These are phyloP conservation scores for Drosophila repleta DNA, from an alignment of 1,140 invertebrate species.

Conservation along the genomic window DNA sequence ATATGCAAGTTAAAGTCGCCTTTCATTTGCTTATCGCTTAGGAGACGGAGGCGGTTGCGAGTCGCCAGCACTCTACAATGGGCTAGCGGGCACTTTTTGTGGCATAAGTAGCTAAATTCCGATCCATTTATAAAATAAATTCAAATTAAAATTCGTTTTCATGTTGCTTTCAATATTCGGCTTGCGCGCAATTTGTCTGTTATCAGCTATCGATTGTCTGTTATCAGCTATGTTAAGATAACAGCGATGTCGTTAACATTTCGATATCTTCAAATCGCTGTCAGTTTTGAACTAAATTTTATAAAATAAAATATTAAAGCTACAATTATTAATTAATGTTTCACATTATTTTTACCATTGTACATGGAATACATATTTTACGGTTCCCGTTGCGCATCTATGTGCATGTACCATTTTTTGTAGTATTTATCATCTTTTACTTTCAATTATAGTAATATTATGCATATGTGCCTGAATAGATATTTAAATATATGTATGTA, in stretches of 20 bases:
- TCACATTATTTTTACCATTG: not conserved
- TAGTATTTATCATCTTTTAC: not conserved
- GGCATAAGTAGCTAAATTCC: not conserved
- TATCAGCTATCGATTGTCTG: not conserved
- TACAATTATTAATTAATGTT: too few relatives aligned
- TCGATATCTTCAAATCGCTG: not conserved
- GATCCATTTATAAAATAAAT: too few relatives aligned
- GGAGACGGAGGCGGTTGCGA: not conserved
- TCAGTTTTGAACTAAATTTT: not conserved
- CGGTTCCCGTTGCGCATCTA: not conserved
- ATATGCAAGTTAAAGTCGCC: not conserved
- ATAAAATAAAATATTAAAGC: too few relatives aligned
- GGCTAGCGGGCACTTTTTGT: not conserved
- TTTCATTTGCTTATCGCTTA: constrained; percentile 12
- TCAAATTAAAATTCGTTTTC: too few relatives aligned
- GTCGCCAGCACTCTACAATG: not conserved
- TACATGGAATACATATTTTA: not conserved
- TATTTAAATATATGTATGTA: too few relatives aligned
- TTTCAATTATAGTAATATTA: not conserved
- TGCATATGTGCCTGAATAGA: not conserved
- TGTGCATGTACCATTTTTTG: not conserved
- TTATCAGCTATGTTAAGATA: not conserved
- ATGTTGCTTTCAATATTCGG: too few relatives aligned
- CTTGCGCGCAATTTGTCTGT: not conserved
- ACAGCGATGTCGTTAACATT: not conserved